Conservation (phyloP, 2,888 invertebrate species). For the Diabrotica balteata region DNA sequence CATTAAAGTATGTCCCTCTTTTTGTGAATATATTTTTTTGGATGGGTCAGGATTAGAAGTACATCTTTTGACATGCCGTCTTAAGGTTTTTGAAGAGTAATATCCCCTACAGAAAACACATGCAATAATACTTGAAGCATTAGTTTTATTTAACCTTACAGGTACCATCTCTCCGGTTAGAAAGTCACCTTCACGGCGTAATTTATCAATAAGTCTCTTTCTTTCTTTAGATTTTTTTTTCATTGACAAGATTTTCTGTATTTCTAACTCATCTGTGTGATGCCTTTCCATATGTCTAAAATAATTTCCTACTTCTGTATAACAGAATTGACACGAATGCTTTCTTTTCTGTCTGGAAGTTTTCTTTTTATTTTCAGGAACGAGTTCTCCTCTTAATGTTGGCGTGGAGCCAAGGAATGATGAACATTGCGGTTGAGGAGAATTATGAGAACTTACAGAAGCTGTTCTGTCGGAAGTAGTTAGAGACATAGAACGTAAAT, state of each 20-base stretch:
- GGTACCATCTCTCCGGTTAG: constrained; percentile 6
- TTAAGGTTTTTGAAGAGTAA: constrained; percentile 9
- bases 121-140: constrained; percentile 1
- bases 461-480: no score
- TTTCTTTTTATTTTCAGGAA: no score
- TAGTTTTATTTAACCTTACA: constrained; percentile 8
- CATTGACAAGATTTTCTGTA: constrained; percentile 21
- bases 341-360: constrained; percentile 1
- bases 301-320: constrained; percentile 19
- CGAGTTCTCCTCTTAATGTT: no score
- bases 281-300: constrained; percentile 19
- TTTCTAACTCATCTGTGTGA: constrained; percentile 24
- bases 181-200: constrained; percentile 26
- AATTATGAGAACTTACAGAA: no score
- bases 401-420: no score
- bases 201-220: constrained; percentile 31
- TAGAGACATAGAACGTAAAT: no score
- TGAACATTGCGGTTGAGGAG: no score
- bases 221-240: constrained; percentile 23
- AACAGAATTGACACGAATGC: constrained; percentile 25
- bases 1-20: constrained; percentile 23
- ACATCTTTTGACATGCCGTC: constrained; percentile 29
- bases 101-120: constrained; percentile 22
- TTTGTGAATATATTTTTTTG: constrained; percentile 26
- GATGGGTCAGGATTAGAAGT: constrained; percentile 21